phyloP scores from a whole-genome alignment of 2,797 vertebrate genomes.

The Phalanger gymnotis region DNA sequence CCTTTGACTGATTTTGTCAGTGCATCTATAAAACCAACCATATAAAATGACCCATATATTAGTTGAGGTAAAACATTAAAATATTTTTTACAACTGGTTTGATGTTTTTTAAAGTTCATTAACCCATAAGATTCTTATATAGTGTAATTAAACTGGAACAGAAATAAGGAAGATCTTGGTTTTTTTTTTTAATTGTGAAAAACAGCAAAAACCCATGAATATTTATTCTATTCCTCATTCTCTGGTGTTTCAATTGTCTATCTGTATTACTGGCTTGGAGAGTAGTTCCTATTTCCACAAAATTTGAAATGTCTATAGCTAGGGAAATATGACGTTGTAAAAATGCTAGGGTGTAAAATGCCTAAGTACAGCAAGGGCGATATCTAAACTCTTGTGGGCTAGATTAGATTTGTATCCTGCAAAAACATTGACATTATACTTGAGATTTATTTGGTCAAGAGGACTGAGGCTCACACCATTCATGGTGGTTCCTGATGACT shows the following conservation, averaged over 20 bases:
- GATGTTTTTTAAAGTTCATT: background rate
- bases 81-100: background rate
- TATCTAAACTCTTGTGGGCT: background rate
- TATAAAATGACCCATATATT: background rate
- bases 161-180: background rate
- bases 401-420: background rate
- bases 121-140: background rate
- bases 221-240: background rate
- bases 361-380: background rate
- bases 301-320: background rate
- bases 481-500: background rate
- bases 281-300: conserved; percentile 11
- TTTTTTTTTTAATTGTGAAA: background rate
- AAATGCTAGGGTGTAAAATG: background rate
- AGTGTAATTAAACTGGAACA: background rate
- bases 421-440: background rate
- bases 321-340: background rate
- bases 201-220: background rate
- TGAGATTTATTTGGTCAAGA: background rate
- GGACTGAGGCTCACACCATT: background rate
- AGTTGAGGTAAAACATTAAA: background rate
- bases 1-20: background rate
- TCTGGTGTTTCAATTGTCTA: background rate
- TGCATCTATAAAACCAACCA: background rate
- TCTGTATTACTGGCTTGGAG: background rate